Evolutionary conservation across 2,888 invertebrate genomes (phyloP).

Genomic region (Acronicta aceris): DNA sequence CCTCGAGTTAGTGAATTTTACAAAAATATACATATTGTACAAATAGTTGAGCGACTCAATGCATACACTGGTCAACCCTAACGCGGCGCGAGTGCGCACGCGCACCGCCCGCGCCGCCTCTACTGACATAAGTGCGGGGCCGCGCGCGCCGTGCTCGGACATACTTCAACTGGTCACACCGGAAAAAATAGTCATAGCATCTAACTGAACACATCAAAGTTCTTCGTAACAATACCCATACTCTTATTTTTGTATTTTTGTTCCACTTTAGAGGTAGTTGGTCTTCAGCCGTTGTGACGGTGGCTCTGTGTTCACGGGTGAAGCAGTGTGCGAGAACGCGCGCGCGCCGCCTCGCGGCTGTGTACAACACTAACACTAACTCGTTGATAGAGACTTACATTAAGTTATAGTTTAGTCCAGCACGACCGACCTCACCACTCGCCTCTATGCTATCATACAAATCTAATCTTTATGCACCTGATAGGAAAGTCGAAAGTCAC

Average conservation of each 20-base stretch:
- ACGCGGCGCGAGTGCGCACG: constrained; percentile 36
- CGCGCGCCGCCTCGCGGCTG: constrained; percentile 42
- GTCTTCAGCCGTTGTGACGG: too few relatives aligned
- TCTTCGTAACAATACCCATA: not conserved
- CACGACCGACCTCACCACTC: constrained; percentile 60
- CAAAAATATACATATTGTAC: constrained; percentile 89
- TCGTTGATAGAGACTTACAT: constrained; percentile 85
- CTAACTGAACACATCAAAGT: not conserved
- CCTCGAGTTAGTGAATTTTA: constrained; percentile 86
- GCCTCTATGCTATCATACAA: constrained; percentile 63
- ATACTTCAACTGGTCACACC: not conserved
- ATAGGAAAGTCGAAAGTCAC: constrained; percentile 67
- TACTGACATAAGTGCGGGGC: constrained; percentile 1
- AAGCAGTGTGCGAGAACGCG: not conserved
- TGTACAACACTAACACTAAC: constrained; percentile 78
- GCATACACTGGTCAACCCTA: constrained; percentile 74
- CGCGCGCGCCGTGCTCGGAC: not conserved
- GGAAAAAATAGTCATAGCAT: constrained; percentile 3
- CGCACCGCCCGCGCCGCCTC: constrained; percentile 7
- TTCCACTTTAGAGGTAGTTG: not conserved
- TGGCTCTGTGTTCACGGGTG: too few relatives aligned
- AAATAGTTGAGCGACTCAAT: constrained; percentile 83
- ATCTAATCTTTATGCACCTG: constrained; percentile 66
- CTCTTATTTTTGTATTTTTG: not conserved
- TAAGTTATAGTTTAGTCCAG: constrained; percentile 66